Percentiles rank a stretch among this genome's conserved stretches.
These are phyloP conservation scores for Polypedilum pembai DNA, from an alignment of 1,140 invertebrate genomes.

Conservation along the genomic window DNA sequence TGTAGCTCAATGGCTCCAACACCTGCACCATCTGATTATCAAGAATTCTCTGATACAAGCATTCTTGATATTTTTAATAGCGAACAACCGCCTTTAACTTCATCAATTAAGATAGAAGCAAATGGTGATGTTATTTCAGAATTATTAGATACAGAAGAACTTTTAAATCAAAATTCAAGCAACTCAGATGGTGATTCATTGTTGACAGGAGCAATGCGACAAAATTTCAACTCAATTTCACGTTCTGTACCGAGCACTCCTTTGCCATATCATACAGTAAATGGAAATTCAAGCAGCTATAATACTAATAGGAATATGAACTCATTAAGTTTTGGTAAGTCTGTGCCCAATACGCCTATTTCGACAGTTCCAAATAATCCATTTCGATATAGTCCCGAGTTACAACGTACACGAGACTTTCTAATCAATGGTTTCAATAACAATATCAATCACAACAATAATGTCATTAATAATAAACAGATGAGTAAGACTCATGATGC, in stretches of 20 bases:
- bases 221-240: conserved; percentile 39
- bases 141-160: background rate
- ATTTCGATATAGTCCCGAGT: conserved; percentile 51
- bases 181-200: background rate
- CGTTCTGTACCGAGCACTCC: conserved; percentile 57
- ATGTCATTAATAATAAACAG: background rate
- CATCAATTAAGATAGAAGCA: conserved; percentile 35
- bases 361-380: conserved; percentile 44
- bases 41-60: conserved; percentile 49
- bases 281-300: conserved; percentile 35
- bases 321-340: conserved; percentile 44
- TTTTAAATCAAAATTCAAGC: conserved; percentile 10
- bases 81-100: background rate
- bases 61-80: conserved; percentile 29
- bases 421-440: conserved; percentile 47
- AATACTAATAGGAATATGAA: conserved; percentile 35
- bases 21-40: conserved; percentile 61
- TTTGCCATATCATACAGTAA: conserved; percentile 46
- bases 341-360: conserved; percentile 56
- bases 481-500: background rate
- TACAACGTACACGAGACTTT: conserved; percentile 46
- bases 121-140: conserved; percentile 27
- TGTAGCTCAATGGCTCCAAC: conserved; percentile 59
- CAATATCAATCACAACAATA: conserved; percentile 12
- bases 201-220: conserved; percentile 12